phyloP scores from a whole-genome alignment of 2,113 vertebrate genomes.

The Tachysurus fulvidraco region DNA sequence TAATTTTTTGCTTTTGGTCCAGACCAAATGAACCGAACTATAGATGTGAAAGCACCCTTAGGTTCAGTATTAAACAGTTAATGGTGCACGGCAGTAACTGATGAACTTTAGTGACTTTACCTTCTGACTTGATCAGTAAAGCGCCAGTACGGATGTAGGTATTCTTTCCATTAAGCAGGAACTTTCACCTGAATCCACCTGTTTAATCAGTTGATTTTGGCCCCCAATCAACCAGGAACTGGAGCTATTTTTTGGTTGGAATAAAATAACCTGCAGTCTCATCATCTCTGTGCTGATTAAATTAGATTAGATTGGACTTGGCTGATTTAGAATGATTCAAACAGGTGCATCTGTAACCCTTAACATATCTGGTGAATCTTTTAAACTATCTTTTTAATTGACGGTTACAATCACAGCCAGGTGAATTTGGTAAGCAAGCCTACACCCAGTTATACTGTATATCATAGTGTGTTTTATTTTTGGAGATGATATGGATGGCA shows the following conservation, averaged over 20 bases:
- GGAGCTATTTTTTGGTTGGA: background rate
- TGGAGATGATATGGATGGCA: background rate
- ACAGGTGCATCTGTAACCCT: background rate
- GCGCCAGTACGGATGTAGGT: background rate
- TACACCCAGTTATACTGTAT: background rate
- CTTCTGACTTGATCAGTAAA: background rate
- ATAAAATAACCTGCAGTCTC: background rate
- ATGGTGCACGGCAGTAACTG: background rate
- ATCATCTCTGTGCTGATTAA: background rate
- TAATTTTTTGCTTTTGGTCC: no score
- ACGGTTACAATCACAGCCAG: background rate
- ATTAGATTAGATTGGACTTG: background rate
- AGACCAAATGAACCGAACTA: no score
- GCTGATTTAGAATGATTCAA: background rate
- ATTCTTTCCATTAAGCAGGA: no score
- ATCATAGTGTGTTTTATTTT: constrained; percentile 23
- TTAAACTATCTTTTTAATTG: background rate
- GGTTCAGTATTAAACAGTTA: background rate
- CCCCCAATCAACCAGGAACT: background rate
- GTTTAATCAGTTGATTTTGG: background rate
- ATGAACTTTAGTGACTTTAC: background rate
- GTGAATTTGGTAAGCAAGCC: background rate
- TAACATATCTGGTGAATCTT: background rate
- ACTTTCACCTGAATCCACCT: background rate
- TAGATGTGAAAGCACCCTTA: no score